phyloP scores from a whole-genome alignment of 2,113 vertebrate species.

The Vireo altiloquus region DNA sequence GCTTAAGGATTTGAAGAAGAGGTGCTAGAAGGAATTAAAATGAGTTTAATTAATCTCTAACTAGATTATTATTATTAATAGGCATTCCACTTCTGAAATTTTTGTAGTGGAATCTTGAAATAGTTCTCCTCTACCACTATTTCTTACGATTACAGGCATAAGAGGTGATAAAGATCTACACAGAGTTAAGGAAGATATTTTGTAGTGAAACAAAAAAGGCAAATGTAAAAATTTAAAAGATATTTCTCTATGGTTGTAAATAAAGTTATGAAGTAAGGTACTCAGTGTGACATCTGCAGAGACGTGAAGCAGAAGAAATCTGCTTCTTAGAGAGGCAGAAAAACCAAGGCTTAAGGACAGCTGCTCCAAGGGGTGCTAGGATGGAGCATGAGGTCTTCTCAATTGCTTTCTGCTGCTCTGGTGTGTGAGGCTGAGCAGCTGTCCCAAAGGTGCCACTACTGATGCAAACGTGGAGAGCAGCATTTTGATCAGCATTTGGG shows the following conservation, averaged over 20 bases:
- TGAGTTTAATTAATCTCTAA: neutral
- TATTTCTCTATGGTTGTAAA: rapidly evolving
- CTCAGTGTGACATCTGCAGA: neutral
- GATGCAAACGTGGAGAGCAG: neutral
- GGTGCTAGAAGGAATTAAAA: neutral
- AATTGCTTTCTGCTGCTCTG: neutral
- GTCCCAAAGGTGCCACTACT: neutral
- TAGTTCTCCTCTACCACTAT: neutral
- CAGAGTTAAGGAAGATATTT: neutral
- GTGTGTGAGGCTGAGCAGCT: neutral
- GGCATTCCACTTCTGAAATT: neutral
- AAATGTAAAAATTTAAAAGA: rapidly evolving
- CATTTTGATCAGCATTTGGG: neutral
- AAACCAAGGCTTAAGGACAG: neutral
- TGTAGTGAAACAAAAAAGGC: neutral
- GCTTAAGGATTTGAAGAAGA: neutral
- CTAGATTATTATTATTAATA: neutral
- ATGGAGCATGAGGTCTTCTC: neutral
- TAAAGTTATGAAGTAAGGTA: neutral
- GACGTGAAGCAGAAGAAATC: neutral
- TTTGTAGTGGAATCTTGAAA: neutral
- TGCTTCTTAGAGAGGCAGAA: neutral
- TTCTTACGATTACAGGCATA: neutral
- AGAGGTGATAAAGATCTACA: neutral
- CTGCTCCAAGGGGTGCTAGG: neutral